phyloP scores from a whole-genome alignment of 1,140 invertebrate species.

The Platorchestia sp. region DNA sequence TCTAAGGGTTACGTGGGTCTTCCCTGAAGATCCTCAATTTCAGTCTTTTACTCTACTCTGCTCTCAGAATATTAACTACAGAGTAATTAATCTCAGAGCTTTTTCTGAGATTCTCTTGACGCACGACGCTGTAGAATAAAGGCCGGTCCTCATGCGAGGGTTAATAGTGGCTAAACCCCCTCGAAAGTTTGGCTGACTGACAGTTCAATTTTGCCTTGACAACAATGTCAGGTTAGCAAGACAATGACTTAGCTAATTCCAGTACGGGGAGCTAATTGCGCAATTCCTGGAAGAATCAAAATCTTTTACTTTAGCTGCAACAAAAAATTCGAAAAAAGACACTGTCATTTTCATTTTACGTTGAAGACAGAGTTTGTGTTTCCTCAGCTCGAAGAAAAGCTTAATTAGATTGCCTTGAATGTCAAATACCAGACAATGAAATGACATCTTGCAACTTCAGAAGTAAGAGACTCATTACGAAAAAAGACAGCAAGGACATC shows the following conservation, averaged over 20 bases:
- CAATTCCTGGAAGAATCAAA: neutral
- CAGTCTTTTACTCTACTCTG: neutral
- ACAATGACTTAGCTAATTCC: neutral
- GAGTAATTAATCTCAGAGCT: neutral
- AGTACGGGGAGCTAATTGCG: neutral
- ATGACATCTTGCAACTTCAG: neutral
- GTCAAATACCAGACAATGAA: neutral
- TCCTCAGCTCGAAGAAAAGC: neutral
- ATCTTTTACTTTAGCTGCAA: neutral
- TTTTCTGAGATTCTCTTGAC: neutral
- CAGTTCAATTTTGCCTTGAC: neutral
- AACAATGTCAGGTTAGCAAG: neutral
- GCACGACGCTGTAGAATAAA: conserved; percentile 6
- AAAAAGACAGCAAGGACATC: neutral
- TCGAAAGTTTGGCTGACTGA: neutral
- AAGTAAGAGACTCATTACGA: neutral
- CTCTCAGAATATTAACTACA: neutral
- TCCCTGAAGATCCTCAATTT: neutral
- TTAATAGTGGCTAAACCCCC: neutral
- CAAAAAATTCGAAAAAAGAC: neutral
- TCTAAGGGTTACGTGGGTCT: neutral
- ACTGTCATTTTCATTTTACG: neutral
- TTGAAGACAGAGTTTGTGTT: neutral
- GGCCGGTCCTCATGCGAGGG: neutral
- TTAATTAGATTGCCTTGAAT: neutral